Evolutionary conservation across 2,113 vertebrate species (phyloP), one percentile per base, ranked within the genome.

Genomic region (Archocentrus centrarchus): DNA sequence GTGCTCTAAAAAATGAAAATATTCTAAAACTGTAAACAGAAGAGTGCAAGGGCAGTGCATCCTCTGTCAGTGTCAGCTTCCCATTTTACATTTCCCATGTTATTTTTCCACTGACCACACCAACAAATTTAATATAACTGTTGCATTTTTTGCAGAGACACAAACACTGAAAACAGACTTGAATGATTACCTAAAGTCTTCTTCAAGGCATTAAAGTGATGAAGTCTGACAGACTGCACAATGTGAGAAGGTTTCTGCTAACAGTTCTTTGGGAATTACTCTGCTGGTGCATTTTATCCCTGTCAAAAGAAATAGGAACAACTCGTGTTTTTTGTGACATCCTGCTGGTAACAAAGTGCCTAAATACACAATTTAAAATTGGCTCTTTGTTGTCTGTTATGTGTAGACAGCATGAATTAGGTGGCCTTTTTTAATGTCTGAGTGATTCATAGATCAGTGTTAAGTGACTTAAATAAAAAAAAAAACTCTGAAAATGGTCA

Each of bases 81-180:
- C 15, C 4, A 47, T 47, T 11, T 47, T 41, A 68, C 39, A 68
- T 30, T 30, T 30, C 30, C 30, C 30, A 68, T 27, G 5, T 47
- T 68, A 18, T 68, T 47, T 8, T 47, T 47, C 41, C 64, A 68
- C 22, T 68, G 39, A 68, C 17, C 17, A 30, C 3, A 47, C 3
- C 0, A 68, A n/a, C 41, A 7, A 41, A 41, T 50, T 17, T 70
- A 50, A 18, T 0, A 0, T 10, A 22, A 68, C 6, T 50, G 0
- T 17, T 20, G 3, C 64, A 50, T 18, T 47, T 18, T 11, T 68
- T 0, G 0, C 64, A 50, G 27, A 68, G 27, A 68, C 39, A 47
- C 22, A 47, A 66, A 24, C 39, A 35, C 14, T 68, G 41, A 68
- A 68, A 68, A 47, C 22, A 47, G 18, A 68, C 64, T 47, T 68